phyloP scores from a whole-genome alignment of 2,113 vertebrate genomes.

The Mobula hypostoma region DNA sequence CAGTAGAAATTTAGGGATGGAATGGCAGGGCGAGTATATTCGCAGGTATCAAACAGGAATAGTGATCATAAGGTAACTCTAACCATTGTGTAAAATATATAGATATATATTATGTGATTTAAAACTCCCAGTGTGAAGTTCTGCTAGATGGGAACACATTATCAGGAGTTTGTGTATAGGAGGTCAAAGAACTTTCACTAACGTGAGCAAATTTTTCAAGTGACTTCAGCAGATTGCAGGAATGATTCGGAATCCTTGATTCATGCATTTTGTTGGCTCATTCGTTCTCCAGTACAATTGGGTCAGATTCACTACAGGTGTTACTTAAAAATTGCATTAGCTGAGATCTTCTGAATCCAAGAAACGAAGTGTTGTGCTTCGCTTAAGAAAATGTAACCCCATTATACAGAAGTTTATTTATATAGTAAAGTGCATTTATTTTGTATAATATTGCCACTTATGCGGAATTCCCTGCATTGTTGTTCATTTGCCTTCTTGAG shows the following conservation, averaged over 20 bases:
- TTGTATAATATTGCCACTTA: neutral
- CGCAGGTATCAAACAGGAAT: neutral
- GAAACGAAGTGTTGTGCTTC: too few relatives aligned
- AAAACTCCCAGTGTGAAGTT: neutral
- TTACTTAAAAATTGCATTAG: neutral
- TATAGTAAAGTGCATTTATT: neutral
- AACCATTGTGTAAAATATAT: neutral
- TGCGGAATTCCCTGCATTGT: neutral
- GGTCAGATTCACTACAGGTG: neutral
- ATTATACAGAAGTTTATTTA: too few relatives aligned
- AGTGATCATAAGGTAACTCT: neutral
- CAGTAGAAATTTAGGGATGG: neutral
- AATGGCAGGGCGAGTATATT: neutral
- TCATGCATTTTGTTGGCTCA: neutral
- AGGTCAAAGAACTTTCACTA: neutral
- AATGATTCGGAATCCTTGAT: too few relatives aligned
- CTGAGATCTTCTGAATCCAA: neutral
- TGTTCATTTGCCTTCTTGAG: neutral
- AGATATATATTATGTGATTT: neutral
- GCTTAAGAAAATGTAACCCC: neutral
- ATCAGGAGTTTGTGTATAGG: neutral
- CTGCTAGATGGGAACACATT: neutral
- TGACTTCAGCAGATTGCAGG: neutral
- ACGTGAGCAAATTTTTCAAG: neutral
- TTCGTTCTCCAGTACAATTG: neutral